Evolutionary conservation across 2,797 vertebrate species (phyloP).

Genomic region (Synanceia verrucosa): DNA sequence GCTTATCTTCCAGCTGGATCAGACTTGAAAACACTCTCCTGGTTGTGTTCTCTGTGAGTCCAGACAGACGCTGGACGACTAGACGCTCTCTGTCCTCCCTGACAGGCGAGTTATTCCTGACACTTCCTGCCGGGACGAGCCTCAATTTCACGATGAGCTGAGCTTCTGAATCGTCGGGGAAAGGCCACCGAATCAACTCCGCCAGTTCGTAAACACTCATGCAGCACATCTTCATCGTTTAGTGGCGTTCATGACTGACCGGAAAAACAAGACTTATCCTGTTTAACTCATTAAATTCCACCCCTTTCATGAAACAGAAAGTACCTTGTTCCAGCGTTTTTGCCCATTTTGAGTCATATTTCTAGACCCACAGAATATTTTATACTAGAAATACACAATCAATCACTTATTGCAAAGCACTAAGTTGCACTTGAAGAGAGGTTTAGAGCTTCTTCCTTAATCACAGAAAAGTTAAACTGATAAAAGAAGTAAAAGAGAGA

Average conservation of each 20-base stretch:
- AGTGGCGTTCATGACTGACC: neutral
- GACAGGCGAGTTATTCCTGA: slow-evolving; percentile 21
- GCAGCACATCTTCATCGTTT: slow-evolving; percentile 41
- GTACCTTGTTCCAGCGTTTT: too few species aligned
- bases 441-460: neutral
- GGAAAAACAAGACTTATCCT: too few species aligned
- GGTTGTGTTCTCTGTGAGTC: neutral
- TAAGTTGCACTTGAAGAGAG: too few species aligned
- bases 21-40: slow-evolving; percentile 20
- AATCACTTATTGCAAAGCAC: too few species aligned
- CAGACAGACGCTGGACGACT: slow-evolving; percentile 15
- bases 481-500: neutral
- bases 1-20: slow-evolving; percentile 37
- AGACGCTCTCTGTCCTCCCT: slow-evolving; percentile 25
- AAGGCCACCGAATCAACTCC: slow-evolving; percentile 31
- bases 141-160: slow-evolving; percentile 29
- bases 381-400: too few species aligned
- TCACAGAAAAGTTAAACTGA: neutral
- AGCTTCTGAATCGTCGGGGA: slow-evolving; percentile 21
- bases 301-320: too few species aligned
- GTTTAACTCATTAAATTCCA: too few species aligned
- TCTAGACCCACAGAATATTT: too few species aligned
- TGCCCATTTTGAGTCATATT: too few species aligned
- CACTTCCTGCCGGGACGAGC: slow-evolving; percentile 40
- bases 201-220: slow-evolving; percentile 1